phyloP scores from a whole-genome alignment of 2,113 vertebrate species.

The Pangasianodon gigas region DNA sequence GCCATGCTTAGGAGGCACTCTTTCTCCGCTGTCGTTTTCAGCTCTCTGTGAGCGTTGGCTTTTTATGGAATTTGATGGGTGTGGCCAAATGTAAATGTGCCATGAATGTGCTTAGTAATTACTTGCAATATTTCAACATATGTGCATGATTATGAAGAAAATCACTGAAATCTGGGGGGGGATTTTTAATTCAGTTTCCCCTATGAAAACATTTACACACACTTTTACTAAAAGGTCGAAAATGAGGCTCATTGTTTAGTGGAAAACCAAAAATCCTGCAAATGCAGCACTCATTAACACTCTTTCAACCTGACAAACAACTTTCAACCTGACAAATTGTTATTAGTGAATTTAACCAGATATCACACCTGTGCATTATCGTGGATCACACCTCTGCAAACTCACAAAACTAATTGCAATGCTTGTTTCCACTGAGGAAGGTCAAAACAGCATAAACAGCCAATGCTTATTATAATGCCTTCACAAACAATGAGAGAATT shows the following conservation, averaged over 20 bases:
- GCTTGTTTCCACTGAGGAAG: background rate
- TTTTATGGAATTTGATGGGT: background rate
- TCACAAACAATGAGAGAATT: background rate
- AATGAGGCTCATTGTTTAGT: background rate
- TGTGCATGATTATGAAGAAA: background rate
- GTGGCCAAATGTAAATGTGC: background rate
- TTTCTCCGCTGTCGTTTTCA: background rate
- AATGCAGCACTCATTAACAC: background rate
- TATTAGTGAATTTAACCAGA: background rate
- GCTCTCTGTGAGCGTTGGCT: background rate
- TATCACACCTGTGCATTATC: background rate
- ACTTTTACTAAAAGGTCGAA: background rate
- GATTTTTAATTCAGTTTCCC: background rate
- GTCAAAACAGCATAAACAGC: background rate
- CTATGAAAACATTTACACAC: background rate
- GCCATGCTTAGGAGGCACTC: background rate
- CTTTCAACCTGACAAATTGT: background rate
- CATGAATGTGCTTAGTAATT: background rate
- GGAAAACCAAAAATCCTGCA: background rate
- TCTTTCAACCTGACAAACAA: too few species aligned
- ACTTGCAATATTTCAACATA: background rate
- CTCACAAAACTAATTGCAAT: slow-evolving; percentile 5
- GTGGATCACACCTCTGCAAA: background rate
- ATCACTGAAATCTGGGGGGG: background rate
- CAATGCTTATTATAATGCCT: background rate